Evolutionary conservation across 2,113 vertebrate genomes (phyloP).

Genomic region (Nanorana parkeri): DNA sequence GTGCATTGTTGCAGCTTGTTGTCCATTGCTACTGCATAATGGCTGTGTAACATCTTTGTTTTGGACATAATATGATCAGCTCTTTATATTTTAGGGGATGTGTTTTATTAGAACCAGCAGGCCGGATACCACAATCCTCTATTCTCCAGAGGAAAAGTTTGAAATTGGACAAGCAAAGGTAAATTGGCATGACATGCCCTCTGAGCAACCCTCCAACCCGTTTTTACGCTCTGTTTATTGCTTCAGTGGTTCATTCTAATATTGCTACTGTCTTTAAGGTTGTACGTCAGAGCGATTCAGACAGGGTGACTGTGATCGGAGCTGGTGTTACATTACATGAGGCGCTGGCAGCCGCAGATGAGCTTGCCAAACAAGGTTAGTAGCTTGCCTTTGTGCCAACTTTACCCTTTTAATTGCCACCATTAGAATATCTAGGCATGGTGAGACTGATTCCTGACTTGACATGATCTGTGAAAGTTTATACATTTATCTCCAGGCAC

Average conservation of each 20-base stretch:
- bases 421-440: too few relatives aligned
- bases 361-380: slow-evolving; percentile 77
- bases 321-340: slow-evolving; percentile 87
- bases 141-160: slow-evolving; percentile 80
- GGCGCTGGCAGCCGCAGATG: slow-evolving; percentile 78
- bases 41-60: too few relatives aligned
- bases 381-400: too few relatives aligned
- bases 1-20: not conserved
- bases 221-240: too few relatives aligned
- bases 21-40: too few relatives aligned
- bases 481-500: too few relatives aligned
- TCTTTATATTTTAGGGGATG: slow-evolving; percentile 72
- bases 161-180: slow-evolving; percentile 83
- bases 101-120: slow-evolving; percentile 84
- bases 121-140: slow-evolving; percentile 78
- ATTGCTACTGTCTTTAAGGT: slow-evolving; percentile 68
- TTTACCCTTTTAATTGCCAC: not conserved
- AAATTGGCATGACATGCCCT: slow-evolving; percentile 22
- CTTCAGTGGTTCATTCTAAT: too few relatives aligned
- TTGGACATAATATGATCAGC: not conserved
- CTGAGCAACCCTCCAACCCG: too few relatives aligned
- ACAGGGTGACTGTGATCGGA: slow-evolving; percentile 81
- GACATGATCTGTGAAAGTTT: too few relatives aligned
- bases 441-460: too few relatives aligned
- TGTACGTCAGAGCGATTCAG: slow-evolving; percentile 73